These are phyloP conservation scores for Halictus ligatus DNA, from an alignment of 2,888 invertebrate genomes.

Conservation along the genomic window DNA sequence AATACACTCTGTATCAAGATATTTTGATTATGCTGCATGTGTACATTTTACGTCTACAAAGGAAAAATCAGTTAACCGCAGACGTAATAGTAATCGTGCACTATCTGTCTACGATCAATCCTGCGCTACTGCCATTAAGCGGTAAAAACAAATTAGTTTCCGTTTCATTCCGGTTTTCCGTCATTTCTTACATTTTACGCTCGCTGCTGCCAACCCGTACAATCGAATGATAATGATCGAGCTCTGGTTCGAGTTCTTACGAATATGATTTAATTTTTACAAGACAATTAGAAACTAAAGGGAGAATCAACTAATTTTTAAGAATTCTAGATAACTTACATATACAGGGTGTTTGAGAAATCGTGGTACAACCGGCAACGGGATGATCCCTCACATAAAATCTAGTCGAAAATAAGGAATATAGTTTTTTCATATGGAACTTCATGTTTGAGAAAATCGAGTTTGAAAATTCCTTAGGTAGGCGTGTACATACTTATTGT, in stretches of 20 bases:
- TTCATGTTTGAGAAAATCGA: too few relatives aligned
- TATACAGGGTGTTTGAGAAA: neutral
- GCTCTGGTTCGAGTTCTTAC: neutral
- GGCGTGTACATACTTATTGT: too few relatives aligned
- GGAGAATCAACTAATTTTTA: neutral
- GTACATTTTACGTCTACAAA: neutral
- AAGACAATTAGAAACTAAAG: neutral
- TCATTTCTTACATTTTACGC: neutral
- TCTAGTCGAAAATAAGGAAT: too few relatives aligned
- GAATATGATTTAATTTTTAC: neutral
- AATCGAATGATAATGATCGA: neutral
- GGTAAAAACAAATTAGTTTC: neutral
- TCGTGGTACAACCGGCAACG: too few relatives aligned
- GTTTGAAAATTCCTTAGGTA: too few relatives aligned
- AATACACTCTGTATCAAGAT: neutral
- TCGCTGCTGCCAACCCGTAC: neutral
- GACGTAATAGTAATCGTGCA: neutral
- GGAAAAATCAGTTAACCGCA: conserved; percentile 4
- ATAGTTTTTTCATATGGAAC: too few relatives aligned
- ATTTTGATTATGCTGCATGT: neutral
- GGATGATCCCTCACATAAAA: too few relatives aligned
- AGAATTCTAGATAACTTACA: neutral
- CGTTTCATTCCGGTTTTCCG: conserved; percentile 1
- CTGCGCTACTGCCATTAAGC: neutral
- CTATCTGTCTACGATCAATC: neutral